phyloP scores from a whole-genome alignment of 2,113 vertebrate genomes.

The Mustela lutreola region DNA sequence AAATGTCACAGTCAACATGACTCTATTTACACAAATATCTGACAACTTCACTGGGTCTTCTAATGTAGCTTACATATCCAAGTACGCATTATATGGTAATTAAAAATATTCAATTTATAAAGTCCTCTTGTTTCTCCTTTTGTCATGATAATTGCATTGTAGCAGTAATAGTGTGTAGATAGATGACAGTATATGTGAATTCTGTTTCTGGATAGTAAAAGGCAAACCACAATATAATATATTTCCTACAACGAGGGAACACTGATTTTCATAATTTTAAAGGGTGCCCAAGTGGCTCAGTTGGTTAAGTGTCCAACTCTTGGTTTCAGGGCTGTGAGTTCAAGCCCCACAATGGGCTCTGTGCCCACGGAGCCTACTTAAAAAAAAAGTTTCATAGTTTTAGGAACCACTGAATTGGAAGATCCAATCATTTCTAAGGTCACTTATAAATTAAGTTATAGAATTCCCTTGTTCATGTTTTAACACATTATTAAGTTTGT shows the following conservation, averaged over 20 bases:
- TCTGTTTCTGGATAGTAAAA: neutral
- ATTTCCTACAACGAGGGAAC: neutral
- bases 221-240: neutral
- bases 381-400: neutral
- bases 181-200: neutral
- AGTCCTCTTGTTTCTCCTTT: neutral
- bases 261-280: neutral
- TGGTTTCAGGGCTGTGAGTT: neutral
- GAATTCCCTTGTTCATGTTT: neutral
- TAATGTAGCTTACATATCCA: neutral
- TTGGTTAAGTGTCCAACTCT: neutral
- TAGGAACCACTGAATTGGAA: neutral
- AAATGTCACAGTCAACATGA: fast-evolving
- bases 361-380: neutral
- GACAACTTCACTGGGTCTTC: neutral
- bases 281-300: neutral
- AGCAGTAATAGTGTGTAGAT: neutral
- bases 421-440: neutral
- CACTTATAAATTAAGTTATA: neutral
- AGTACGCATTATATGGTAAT: neutral
- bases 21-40: neutral
- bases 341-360: neutral
- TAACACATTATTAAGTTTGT: neutral
- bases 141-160: neutral
- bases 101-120: neutral